Evolutionary conservation across 2,797 vertebrate genomes (phyloP).

Genomic region (Gorsachius magnificus): DNA sequence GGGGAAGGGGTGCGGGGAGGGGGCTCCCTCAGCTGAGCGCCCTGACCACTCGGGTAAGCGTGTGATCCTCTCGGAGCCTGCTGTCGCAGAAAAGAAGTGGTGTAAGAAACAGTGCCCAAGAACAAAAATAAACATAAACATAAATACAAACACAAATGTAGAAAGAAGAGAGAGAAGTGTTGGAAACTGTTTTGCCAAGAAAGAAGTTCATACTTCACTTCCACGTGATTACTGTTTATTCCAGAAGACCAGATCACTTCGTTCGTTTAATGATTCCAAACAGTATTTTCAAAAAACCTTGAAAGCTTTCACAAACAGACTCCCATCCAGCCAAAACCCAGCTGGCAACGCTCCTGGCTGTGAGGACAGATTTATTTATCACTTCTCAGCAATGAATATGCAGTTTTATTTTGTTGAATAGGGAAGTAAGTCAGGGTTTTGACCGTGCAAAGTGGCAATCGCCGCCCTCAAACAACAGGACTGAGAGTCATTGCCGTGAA

Average conservation of each 20-base stretch:
- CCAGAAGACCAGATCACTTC: conserved; percentile 9
- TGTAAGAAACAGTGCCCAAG: not conserved
- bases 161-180: not conserved
- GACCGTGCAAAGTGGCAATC: not conserved
- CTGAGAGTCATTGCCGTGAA: not conserved
- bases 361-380: conserved; percentile 47
- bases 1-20: not conserved
- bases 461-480: not conserved
- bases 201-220: not conserved
- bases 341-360: conserved; percentile 43
- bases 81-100: not conserved
- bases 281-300: conserved; percentile 23
- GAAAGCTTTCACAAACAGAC: conserved; percentile 38
- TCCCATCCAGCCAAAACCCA: conserved; percentile 26
- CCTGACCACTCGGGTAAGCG: not conserved
- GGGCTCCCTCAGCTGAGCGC: not conserved
- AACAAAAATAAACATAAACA: not conserved
- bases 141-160: not conserved
- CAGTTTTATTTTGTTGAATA: conserved; percentile 2
- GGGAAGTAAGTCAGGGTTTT: not conserved
- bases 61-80: not conserved
- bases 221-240: not conserved
- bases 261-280: not conserved
- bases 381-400: conserved; percentile 12
- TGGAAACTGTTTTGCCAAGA: not conserved